These are phyloP conservation scores for Achroia grisella DNA, from an alignment of 1,140 invertebrate genomes.

Conservation along the genomic window DNA sequence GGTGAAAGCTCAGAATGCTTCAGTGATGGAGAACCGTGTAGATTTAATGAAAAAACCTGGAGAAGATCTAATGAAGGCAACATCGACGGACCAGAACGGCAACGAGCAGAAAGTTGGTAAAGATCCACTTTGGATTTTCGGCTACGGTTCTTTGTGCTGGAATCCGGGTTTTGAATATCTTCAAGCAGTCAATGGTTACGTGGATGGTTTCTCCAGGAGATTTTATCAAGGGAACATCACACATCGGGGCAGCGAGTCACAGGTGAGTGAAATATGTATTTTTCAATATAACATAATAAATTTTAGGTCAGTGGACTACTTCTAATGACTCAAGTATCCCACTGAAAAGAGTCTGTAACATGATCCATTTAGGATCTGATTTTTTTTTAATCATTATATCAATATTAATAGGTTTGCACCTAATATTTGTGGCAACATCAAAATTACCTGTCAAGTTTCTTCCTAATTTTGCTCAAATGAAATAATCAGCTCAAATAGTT, in stretches of 20 bases:
- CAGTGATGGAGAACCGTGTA: constrained; percentile 7
- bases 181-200: constrained; percentile 80
- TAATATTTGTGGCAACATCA: too few relatives aligned
- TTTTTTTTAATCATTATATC: too few relatives aligned
- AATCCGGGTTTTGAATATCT: constrained; percentile 87
- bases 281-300: background rate
- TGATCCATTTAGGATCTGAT: too few relatives aligned
- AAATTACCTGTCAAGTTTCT: too few relatives aligned
- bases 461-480: too few relatives aligned
- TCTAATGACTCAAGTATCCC: too few relatives aligned
- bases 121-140: constrained; percentile 84
- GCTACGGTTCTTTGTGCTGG: constrained; percentile 92
- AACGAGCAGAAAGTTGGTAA: constrained; percentile 21
- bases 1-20: background rate
- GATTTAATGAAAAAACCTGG: constrained; percentile 12
- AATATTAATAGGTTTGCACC: too few relatives aligned
- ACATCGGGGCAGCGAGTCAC: constrained; percentile 84
- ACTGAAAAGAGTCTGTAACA: too few relatives aligned
- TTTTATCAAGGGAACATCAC: constrained; percentile 93
- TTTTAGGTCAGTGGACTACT: too few relatives aligned
- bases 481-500: too few relatives aligned
- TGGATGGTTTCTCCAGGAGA: constrained; percentile 83
- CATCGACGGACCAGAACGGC: constrained; percentile 5
- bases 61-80: constrained; percentile 11
- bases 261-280: constrained; percentile 74